Evolutionary conservation across 2,797 vertebrate genomes (phyloP).

Genomic region (Lepus oiostolus): DNA sequence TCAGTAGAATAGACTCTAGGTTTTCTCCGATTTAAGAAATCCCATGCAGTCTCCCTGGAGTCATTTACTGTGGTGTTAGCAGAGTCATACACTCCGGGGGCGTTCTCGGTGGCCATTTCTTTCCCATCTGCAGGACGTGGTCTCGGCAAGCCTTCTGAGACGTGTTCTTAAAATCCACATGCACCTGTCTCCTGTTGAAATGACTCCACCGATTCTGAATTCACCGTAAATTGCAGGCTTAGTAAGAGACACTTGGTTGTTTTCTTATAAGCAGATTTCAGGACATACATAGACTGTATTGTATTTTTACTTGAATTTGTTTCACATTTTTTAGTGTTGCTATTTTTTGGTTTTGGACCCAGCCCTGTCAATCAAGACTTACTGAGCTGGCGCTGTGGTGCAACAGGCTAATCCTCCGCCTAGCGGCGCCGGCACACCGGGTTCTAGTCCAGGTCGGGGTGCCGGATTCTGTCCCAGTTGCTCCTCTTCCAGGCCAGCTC

Average conservation of each 20-base stretch:
- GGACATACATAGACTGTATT: background rate
- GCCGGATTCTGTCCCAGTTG: too few species aligned
- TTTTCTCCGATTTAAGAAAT: conserved; percentile 4
- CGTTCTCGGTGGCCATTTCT: background rate
- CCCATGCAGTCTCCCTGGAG: background rate
- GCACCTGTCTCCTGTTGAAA: background rate
- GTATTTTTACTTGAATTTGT: background rate
- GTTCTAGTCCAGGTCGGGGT: too few species aligned
- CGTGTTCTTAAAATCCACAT: background rate
- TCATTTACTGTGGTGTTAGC: background rate
- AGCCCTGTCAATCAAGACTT: background rate
- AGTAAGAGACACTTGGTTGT: background rate
- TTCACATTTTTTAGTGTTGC: background rate
- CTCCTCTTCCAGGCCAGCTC: too few species aligned
- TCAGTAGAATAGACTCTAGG: background rate
- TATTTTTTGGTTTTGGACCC: background rate
- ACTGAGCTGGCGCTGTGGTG: background rate
- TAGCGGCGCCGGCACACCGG: too few species aligned
- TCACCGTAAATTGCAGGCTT: background rate
- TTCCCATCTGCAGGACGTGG: background rate
- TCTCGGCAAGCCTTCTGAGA: background rate
- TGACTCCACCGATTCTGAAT: background rate
- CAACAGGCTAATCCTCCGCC: too few species aligned
- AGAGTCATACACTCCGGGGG: background rate
- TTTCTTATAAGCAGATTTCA: background rate